Percentiles rank a stretch among this genome's conserved stretches.
Evolutionary conservation across 2,113 vertebrate species (phyloP).

Genomic region (Boulengeromyrus knoepffleri): DNA sequence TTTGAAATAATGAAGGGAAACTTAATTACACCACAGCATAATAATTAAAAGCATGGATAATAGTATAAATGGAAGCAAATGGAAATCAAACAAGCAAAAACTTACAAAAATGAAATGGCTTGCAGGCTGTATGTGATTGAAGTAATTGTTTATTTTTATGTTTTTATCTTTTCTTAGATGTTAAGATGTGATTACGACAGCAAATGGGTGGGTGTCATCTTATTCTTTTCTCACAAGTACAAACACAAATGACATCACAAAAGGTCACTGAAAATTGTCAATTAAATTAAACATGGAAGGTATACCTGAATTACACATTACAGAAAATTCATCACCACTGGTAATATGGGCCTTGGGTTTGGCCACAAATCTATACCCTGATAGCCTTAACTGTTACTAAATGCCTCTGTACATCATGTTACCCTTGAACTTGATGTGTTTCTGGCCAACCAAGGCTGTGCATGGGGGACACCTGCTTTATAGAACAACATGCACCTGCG

Average conservation of each 20-base stretch:
- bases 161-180: background rate
- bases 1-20: background rate
- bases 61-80: background rate
- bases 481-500: background rate
- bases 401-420: background rate
- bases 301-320: background rate
- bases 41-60: background rate
- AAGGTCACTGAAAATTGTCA: background rate
- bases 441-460: background rate
- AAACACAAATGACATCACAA: background rate
- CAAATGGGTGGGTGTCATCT: background rate
- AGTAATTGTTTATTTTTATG: background rate
- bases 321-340: background rate
- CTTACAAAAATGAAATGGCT: background rate
- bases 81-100: background rate
- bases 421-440: background rate
- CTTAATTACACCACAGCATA: background rate
- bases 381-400: background rate
- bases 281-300: background rate
- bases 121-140: background rate
- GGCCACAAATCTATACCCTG: background rate
- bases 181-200: background rate
- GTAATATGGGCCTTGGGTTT: background rate
- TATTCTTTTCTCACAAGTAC: background rate
- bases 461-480: background rate